Conservation (phyloP, 2,888 invertebrate species). For the Stenurella melanura region DNA sequence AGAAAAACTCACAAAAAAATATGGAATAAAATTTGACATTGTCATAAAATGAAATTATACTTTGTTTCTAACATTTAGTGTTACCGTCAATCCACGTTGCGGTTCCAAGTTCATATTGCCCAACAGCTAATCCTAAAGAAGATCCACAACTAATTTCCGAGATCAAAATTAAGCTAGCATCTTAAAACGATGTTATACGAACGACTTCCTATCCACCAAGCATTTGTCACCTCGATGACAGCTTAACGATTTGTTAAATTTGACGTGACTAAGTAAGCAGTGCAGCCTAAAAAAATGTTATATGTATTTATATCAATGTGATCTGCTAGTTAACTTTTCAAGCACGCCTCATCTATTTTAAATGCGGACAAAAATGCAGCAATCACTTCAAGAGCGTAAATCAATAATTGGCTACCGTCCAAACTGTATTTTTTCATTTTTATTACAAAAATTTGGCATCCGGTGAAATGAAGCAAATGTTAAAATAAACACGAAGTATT, state of each 20-base stretch:
- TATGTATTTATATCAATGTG: neutral
- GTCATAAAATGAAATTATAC: too few species aligned
- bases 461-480: neutral
- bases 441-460: constrained; percentile 3
- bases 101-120: too few species aligned
- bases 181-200: neutral
- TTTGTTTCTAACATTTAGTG: too few species aligned
- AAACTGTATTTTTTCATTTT: neutral
- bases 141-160: neutral
- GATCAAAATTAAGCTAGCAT: neutral
- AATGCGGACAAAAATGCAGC: constrained; percentile 2
- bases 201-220: neutral
- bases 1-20: too few species aligned
- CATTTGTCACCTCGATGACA: neutral
- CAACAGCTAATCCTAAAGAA: neutral
- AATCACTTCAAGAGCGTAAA: constrained; percentile 3
- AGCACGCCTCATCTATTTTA: constrained; percentile 1
- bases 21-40: too few species aligned
- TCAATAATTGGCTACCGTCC: neutral
- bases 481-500: neutral
- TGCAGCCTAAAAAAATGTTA: neutral
- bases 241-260: constrained; percentile 4
- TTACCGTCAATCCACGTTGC: too few species aligned
- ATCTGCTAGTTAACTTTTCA: constrained; percentile 7
- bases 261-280: constrained; percentile 7